Percentiles rank a stretch among this genome's conserved stretches.
Conservation (phyloP, 1,140 invertebrate species). For the Papilio machaon region DNA sequence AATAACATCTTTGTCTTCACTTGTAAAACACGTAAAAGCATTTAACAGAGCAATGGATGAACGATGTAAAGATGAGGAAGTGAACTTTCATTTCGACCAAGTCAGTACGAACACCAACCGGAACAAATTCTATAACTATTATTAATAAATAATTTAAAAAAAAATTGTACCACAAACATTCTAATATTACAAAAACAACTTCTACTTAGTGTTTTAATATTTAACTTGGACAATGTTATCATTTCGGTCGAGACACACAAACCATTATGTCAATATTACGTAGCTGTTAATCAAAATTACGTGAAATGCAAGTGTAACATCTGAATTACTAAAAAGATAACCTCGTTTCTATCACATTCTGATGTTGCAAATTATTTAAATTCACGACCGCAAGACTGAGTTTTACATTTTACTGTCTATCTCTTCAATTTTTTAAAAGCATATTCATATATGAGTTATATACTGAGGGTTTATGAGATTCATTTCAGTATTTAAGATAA, state of each 20-base stretch:
- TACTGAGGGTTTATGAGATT: background rate
- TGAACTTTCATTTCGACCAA: constrained; percentile 15
- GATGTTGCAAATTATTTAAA: background rate
- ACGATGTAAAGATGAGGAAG: background rate
- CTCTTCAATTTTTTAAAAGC: background rate
- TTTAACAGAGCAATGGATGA: constrained; percentile 21
- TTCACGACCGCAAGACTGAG: background rate
- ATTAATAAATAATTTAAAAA: background rate
- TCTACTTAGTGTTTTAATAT: too few relatives aligned
- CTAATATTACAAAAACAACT: too few relatives aligned
- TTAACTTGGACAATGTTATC: background rate
- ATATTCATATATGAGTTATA: too few relatives aligned
- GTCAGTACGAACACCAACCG: background rate
- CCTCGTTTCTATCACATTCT: constrained; percentile 6
- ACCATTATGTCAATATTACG: constrained; percentile 10
- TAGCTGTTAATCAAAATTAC: constrained; percentile 11
- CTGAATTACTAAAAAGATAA: constrained; percentile 2
- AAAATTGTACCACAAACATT: background rate
- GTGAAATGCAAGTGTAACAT: constrained; percentile 20
- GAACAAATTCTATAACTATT: constrained; percentile 23
- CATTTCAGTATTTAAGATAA: background rate
- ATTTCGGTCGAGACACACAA: background rate
- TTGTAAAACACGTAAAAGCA: constrained; percentile 22
- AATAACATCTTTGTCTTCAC: background rate
- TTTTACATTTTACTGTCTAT: background rate